Percentiles rank a stretch among this genome's conserved stretches.
Conservation (phyloP, 1,140 invertebrate genomes). For the Holcopasites calliopsidis region DNA sequence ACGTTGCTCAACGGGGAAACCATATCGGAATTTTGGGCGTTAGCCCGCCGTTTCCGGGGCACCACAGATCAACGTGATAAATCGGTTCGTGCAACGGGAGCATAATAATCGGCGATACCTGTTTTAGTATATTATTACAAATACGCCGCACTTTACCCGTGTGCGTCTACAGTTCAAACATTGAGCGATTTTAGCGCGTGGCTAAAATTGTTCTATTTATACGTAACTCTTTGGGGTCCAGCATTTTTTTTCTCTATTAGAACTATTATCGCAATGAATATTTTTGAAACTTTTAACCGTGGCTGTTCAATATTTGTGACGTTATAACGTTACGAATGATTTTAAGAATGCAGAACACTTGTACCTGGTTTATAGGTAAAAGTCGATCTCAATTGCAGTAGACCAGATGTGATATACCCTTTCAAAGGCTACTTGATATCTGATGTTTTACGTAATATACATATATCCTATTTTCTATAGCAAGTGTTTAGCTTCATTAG, state of each 20-base stretch:
- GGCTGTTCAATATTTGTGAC: no score
- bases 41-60: slow-evolving; percentile 78
- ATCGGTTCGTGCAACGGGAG: background rate
- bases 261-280: background rate
- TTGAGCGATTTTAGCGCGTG: background rate
- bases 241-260: background rate
- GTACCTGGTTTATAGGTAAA: background rate
- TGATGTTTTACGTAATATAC: background rate
- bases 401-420: background rate
- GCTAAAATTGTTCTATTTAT: background rate
- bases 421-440: background rate
- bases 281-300: background rate
- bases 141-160: background rate
- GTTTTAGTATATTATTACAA: background rate
- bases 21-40: slow-evolving; percentile 82
- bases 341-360: no score
- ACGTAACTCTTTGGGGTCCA: slow-evolving; percentile 3
- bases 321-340: no score
- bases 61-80: slow-evolving; percentile 52
- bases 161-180: background rate
- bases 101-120: background rate
- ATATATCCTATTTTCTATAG: background rate
- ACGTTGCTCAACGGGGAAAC: slow-evolving; percentile 85
- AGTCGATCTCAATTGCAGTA: background rate
- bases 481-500: background rate